A percentile compares a stretch with the other conserved stretches of the same genome.
Conservation (phyloP, 2,888 invertebrate species). For the Nemoura dubitans region DNA sequence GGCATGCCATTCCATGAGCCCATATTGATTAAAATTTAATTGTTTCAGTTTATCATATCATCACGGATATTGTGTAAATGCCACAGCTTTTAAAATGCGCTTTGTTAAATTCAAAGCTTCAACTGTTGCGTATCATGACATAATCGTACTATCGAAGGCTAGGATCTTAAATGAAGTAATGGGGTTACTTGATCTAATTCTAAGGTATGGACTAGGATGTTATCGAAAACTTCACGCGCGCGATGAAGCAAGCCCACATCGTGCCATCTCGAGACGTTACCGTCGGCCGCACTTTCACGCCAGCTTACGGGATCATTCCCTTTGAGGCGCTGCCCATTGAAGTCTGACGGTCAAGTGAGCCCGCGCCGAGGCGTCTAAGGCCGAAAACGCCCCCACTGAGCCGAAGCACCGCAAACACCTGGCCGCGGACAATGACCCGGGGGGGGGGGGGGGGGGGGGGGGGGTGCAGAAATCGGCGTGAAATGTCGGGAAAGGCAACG, state of each 20-base stretch:
- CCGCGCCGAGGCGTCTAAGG: neutral
- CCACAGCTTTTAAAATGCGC: too few species aligned
- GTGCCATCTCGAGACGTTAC: neutral
- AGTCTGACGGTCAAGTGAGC: slow-evolving; percentile 4
- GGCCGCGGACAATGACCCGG: neutral
- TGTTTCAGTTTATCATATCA: too few species aligned
- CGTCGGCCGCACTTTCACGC: slow-evolving; percentile 4
- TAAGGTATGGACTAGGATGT: too few species aligned
- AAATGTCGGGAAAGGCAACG: neutral
- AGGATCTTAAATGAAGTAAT: too few species aligned
- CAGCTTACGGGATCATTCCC: slow-evolving; percentile 16
- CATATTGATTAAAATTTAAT: too few species aligned
- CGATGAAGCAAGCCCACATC: neutral
- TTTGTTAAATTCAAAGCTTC: too few species aligned
- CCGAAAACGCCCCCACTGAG: slow-evolving; percentile 12
- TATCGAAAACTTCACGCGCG: neutral
- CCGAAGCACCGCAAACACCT: slow-evolving; percentile 30
- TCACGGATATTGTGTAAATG: too few species aligned
- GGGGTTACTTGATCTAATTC: too few species aligned
- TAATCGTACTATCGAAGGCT: too few species aligned
- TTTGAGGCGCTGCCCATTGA: neutral
- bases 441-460: neutral
- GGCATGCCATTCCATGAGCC: too few species aligned
- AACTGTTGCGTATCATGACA: too few species aligned
- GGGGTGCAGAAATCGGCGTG: neutral